Percentiles rank a stretch among this genome's conserved stretches.
phyloP scores from a whole-genome alignment of 2,113 vertebrate species.

The Syngnathus typhle region DNA sequence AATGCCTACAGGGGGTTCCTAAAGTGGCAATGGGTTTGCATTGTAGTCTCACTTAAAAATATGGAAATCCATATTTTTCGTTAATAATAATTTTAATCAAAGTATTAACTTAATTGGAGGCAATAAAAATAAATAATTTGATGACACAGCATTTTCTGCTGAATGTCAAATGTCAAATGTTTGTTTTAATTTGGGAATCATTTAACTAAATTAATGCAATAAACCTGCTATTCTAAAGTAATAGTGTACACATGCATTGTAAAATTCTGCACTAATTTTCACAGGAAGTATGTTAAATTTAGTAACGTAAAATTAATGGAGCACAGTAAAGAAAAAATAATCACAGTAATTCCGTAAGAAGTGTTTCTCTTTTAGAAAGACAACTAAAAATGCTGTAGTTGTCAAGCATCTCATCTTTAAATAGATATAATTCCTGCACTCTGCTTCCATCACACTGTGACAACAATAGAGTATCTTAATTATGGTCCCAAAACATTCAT shows the following conservation, averaged over 20 bases:
- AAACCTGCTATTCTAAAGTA: background rate
- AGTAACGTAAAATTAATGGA: background rate
- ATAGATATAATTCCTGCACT: background rate
- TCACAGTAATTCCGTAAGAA: background rate
- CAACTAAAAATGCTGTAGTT: background rate
- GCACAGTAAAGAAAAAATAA: background rate
- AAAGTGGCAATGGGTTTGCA: background rate
- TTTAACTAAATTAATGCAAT: background rate
- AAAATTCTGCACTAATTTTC: background rate
- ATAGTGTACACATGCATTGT: background rate
- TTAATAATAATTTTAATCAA: background rate
- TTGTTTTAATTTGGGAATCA: background rate
- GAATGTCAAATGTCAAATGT: background rate
- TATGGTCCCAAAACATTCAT: background rate
- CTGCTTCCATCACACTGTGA: background rate
- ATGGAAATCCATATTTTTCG: background rate
- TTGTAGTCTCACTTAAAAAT: background rate
- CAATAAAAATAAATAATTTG: background rate
- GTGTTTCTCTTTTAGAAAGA: background rate
- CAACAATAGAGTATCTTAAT: background rate
- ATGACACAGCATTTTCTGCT: background rate
- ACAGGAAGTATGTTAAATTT: background rate
- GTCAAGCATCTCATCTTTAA: slow-evolving; percentile 10
- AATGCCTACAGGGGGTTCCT: slow-evolving; percentile 21
- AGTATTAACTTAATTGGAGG: background rate